phyloP scores from a whole-genome alignment of 2,113 vertebrate genomes.

The Hemiprocne comata region DNA sequence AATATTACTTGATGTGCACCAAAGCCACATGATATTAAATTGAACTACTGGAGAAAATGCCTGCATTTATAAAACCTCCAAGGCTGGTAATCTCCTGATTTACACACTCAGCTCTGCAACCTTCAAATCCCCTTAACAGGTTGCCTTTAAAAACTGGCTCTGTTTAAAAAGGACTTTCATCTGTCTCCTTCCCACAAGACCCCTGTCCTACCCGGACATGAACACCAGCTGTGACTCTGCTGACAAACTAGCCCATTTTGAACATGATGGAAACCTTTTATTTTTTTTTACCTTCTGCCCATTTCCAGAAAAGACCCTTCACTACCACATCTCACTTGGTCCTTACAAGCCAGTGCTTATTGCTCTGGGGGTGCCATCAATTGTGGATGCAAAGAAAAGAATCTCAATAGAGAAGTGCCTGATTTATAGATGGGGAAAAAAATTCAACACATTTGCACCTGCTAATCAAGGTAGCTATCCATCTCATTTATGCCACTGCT shows the following conservation, averaged over 20 bases:
- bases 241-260: conserved; percentile 33
- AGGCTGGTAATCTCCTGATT: conserved; percentile 21
- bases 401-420: background rate
- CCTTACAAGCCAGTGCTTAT: background rate
- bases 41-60: background rate
- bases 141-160: background rate
- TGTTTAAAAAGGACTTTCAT: conserved; percentile 13
- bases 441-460: conserved; percentile 10
- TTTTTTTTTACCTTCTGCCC: background rate
- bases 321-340: background rate
- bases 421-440: background rate
- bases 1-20: conserved; percentile 23
- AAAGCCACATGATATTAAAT: conserved; percentile 15
- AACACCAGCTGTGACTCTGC: conserved; percentile 8
- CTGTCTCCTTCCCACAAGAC: background rate
- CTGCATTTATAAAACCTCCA: background rate
- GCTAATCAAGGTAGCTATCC: conserved; percentile 66
- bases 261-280: background rate
- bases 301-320: background rate
- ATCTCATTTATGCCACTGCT: conserved; percentile 65
- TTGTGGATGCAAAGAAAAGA: background rate
- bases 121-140: conserved; percentile 9
- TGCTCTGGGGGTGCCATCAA: background rate
- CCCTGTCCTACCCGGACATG: background rate
- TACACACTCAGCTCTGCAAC: conserved; percentile 11